These are phyloP conservation scores for Zaprionus africanus DNA, from an alignment of 1,140 invertebrate genomes.

Conservation along the genomic window DNA sequence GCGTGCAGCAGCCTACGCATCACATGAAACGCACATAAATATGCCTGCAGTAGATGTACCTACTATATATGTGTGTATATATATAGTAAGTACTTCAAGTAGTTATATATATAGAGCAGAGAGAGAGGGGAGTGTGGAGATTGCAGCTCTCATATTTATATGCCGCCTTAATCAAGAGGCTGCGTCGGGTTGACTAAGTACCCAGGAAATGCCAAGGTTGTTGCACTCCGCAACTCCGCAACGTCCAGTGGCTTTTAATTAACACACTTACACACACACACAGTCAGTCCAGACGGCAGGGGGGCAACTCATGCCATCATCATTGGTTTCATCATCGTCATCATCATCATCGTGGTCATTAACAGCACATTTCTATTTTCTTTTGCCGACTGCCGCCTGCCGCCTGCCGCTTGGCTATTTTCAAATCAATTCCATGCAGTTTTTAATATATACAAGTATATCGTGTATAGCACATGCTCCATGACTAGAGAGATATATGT, in stretches of 20 bases:
- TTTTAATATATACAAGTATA: constrained; percentile 60
- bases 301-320: constrained; percentile 45
- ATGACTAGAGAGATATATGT: constrained; percentile 5
- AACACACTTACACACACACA: constrained; percentile 55
- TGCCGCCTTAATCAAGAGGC: constrained; percentile 66
- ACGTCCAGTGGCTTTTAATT: constrained; percentile 81
- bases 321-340: constrained; percentile 37
- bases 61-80: constrained; percentile 17
- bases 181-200: constrained; percentile 72
- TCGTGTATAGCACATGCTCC: constrained; percentile 15
- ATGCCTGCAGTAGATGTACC: constrained; percentile 13
- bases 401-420: constrained; percentile 59
- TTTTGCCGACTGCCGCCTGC: constrained; percentile 22
- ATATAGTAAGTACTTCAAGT: constrained; percentile 19
- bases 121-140: too few species aligned
- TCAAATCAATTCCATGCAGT: constrained; percentile 80
- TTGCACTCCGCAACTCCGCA: constrained; percentile 65
- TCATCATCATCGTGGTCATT: constrained; percentile 49
- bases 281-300: constrained; percentile 49
- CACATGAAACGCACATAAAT: constrained; percentile 27
- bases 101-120: constrained; percentile 37
- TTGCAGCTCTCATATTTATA: constrained; percentile 22
- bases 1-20: constrained; percentile 70
- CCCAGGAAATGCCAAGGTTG: constrained; percentile 81
- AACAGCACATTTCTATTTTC: constrained; percentile 50